phyloP scores from a whole-genome alignment of 2,113 vertebrate genomes.

The Chlamydotis undulata region DNA sequence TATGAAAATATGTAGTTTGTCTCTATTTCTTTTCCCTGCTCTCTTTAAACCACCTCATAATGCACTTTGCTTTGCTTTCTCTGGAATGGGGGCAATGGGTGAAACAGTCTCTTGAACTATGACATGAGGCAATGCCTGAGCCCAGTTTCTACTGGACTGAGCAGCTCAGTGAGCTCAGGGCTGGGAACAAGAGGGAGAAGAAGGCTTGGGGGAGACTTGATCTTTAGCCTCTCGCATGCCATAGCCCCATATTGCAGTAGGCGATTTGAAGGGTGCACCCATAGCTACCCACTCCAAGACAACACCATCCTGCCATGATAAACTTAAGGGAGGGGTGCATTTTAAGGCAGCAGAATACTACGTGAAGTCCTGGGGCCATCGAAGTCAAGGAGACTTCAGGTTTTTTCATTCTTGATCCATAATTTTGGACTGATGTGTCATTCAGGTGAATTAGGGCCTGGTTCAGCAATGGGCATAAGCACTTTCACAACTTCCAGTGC shows the following conservation, averaged over 20 bases:
- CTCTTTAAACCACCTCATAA: not conserved
- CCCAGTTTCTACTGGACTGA: not conserved
- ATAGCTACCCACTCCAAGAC: not conserved
- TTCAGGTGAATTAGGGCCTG: not conserved
- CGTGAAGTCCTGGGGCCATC: accelerated
- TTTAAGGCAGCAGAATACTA: not conserved
- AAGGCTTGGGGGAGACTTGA: not conserved
- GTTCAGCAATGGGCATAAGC: not conserved
- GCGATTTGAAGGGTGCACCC: not conserved
- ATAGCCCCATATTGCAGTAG: not conserved
- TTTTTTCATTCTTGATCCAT: not conserved
- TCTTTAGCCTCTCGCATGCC: not conserved
- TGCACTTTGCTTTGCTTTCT: not conserved
- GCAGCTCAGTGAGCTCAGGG: not conserved
- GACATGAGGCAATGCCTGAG: not conserved
- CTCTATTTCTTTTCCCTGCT: not conserved
- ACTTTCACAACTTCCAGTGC: not conserved
- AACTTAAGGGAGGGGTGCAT: accelerated
- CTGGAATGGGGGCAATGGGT: not conserved
- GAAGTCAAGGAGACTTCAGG: not conserved
- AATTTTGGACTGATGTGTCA: not conserved
- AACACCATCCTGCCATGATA: not conserved
- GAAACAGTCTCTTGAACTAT: not conserved
- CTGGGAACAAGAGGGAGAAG: not conserved
- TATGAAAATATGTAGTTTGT: not conserved